Conservation (phyloP, 1,140 invertebrate genomes). For the Patella vulgata region DNA sequence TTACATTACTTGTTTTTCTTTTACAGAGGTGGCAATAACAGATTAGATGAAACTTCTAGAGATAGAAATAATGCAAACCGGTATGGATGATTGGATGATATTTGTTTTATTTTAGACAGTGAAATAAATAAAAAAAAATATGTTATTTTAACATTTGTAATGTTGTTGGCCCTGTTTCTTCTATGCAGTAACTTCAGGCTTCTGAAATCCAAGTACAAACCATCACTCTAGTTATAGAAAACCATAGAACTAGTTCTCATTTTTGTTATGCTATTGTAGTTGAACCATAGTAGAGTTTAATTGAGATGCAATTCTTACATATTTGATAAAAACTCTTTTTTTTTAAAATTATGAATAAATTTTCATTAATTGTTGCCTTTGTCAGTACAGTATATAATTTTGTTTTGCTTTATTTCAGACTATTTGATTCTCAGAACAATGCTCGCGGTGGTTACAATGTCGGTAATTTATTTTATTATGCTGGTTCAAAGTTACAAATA, state of each 20-base stretch:
- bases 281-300: too few relatives aligned
- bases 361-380: conserved; percentile 1
- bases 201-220: background rate
- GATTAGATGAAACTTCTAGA: conserved; percentile 55
- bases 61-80: conserved; percentile 54
- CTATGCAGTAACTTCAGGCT: background rate
- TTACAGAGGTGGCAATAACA: conserved; percentile 62
- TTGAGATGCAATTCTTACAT: too few relatives aligned
- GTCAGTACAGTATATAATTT: background rate
- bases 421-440: conserved; percentile 65
- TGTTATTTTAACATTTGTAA: too few relatives aligned
- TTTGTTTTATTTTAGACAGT: background rate
- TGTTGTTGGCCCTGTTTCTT: background rate
- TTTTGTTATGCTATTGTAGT: too few relatives aligned
- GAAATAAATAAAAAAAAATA: background rate
- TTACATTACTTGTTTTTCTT: too few relatives aligned
- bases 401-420: conserved; percentile 37
- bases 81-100: too few relatives aligned
- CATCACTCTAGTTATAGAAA: too few relatives aligned
- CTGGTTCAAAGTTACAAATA: conserved; percentile 50
- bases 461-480: conserved; percentile 57
- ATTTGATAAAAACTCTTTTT: too few relatives aligned
- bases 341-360: too few relatives aligned
- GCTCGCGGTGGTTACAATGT: conserved; percentile 63
- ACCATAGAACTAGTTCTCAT: conserved; percentile 2